Conservation (phyloP, 2,113 vertebrate genomes). For the Peromyscus californicus region DNA sequence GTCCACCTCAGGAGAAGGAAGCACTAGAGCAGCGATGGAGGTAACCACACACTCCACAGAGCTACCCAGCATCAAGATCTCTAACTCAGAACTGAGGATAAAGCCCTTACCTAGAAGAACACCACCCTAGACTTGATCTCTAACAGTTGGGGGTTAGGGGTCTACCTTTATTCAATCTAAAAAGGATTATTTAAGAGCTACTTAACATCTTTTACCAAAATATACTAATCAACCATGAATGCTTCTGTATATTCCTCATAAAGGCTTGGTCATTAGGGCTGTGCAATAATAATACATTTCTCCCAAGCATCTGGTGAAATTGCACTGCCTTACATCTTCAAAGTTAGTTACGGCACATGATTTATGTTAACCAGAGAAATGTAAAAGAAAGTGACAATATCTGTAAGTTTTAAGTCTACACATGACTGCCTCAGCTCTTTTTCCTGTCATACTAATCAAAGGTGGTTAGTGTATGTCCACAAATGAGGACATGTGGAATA, state of each 20-base stretch:
- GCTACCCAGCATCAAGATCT: neutral
- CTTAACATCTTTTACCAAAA: neutral
- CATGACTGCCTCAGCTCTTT: neutral
- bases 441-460: neutral
- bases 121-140: neutral
- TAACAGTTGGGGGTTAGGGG: neutral
- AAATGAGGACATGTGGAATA: neutral
- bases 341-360: neutral
- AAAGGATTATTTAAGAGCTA: neutral
- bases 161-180: neutral
- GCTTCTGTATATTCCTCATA: neutral
- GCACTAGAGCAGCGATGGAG: neutral
- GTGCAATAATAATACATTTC: neutral
- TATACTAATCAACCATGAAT: neutral
- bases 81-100: neutral
- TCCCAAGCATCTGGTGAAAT: neutral
- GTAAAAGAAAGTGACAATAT: neutral
- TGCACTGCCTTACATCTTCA: neutral
- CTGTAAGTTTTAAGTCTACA: neutral
- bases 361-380: constrained; percentile 4
- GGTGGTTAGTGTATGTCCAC: neutral
- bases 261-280: neutral
- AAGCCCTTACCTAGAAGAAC: neutral
- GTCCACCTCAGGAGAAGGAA: neutral
- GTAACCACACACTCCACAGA: neutral